Evolutionary conservation across 2,888 invertebrate species (phyloP), one percentile per base, ranked within the genome.

Genomic region (Eubasilissa splendida): DNA sequence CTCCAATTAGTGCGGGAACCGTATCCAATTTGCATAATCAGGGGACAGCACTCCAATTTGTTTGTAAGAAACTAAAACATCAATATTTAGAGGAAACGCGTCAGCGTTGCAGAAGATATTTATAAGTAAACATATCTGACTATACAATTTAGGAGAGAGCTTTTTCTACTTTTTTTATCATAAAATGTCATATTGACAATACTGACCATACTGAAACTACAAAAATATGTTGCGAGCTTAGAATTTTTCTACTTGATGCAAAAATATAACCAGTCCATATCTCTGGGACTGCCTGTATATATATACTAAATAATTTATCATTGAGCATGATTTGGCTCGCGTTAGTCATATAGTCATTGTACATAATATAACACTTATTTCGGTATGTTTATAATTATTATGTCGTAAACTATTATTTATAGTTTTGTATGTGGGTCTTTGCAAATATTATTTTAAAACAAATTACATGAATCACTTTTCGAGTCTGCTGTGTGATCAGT

Each of bases 401-500:
- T 14, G 33, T 68, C 22, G 52, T 60, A 60, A 75, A 60, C 50
- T 76, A 63, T 53, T 71, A 58, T 58, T 66, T 9, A 52, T 77
- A 77, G 77, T 58, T 59, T 68, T 68, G 79, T 74, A 79, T 79
- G 74, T 50, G 56, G 42, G 79, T 79, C 68, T 70, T 74, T 63
- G 65, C 73, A 65, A 73, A 70, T 56, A 42, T 42, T 5, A 5
- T 42, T 42, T 42, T 42, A 5, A 42, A 42, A 7, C 7, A 42
- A 42, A 42, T 42, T 42, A 42, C 4, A 42, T 42, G 42, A 42
- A 42, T 42, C 42, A 42, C 42, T 42, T 42, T 42, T 42, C 0
- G 42, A 7, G 42, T 7, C 7, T 1, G 42, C 7, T 42, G 4
- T 42, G 4, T 42, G 42, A 42, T 42, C 42, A 42, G 42, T 42